A percentile compares a stretch with the other conserved stretches of the same genome.
Evolutionary conservation across 2,888 invertebrate species (phyloP).

Genomic region (Portevinia maculata): DNA sequence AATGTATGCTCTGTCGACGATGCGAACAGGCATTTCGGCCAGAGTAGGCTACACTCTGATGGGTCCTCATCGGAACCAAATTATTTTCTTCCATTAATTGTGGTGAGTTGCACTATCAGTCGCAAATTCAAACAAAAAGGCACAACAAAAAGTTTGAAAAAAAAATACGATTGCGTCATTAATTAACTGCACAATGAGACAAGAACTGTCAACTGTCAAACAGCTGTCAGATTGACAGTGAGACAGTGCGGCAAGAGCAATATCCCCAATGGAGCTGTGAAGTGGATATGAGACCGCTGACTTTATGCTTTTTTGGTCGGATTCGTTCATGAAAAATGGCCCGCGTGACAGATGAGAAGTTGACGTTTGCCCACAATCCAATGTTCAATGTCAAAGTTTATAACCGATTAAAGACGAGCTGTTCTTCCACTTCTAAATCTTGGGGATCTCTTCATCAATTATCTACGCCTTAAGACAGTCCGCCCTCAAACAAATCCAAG

Average conservation of each 20-base stretch:
- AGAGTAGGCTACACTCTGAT: conserved; percentile 19
- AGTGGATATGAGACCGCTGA: conserved; percentile 38
- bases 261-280: conserved; percentile 42
- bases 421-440: conserved; percentile 31
- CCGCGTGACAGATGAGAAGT: conserved; percentile 69
- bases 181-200: conserved; percentile 71
- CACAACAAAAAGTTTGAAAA: conserved; percentile 35
- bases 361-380: conserved; percentile 67
- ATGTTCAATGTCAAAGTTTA: conserved; percentile 74
- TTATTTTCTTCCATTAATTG: conserved; percentile 66
- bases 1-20: conserved; percentile 49
- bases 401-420: conserved; percentile 68
- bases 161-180: conserved; percentile 63
- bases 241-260: neutral
- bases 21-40: conserved; percentile 47
- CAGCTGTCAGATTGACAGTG: conserved; percentile 59
- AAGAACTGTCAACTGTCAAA: conserved; percentile 73
- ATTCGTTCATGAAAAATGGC: conserved; percentile 63
- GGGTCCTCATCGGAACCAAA: conserved; percentile 36
- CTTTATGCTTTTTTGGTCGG: conserved; percentile 10
- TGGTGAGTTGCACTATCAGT: conserved; percentile 68
- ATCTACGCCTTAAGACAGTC: conserved; percentile 52
- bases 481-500: conserved; percentile 5
- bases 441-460: conserved; percentile 67
- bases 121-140: conserved; percentile 16